Percentiles rank a stretch among this genome's conserved stretches.
phyloP scores from a whole-genome alignment of 2,797 vertebrate genomes.

The Anguilla pacifica region DNA sequence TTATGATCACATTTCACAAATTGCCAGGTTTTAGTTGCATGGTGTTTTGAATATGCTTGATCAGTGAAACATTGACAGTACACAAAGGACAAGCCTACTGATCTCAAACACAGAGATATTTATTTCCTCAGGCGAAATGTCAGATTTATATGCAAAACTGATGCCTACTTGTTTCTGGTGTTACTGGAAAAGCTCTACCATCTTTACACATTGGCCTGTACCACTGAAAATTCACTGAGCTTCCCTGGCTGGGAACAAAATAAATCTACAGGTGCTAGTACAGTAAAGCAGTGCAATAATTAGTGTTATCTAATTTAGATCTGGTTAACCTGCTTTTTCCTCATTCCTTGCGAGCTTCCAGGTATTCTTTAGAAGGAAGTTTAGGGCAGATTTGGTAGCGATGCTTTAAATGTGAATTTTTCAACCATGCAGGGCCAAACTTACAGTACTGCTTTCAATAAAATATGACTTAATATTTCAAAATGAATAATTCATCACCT shows the following conservation, averaged over 20 bases:
- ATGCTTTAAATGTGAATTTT: background rate
- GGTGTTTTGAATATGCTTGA: background rate
- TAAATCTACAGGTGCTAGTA: background rate
- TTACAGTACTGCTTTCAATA: constrained; percentile 27
- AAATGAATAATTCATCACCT: constrained; percentile 41
- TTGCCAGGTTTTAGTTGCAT: background rate
- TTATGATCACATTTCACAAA: background rate
- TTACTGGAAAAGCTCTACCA: background rate
- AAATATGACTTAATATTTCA: constrained; percentile 31
- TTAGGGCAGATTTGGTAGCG: background rate
- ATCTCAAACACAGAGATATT: background rate
- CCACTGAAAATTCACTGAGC: background rate
- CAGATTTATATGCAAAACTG: background rate
- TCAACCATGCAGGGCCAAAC: background rate
- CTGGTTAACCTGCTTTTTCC: background rate
- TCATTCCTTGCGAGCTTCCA: background rate
- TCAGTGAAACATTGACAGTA: background rate
- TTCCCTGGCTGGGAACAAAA: background rate
- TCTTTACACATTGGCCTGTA: background rate
- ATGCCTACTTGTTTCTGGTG: background rate
- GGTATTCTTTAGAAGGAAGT: background rate
- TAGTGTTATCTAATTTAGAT: background rate
- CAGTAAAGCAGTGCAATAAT: background rate
- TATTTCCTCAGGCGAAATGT: background rate
- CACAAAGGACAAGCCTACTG: background rate